A percentile compares a stretch with the other conserved stretches of the same genome.
Conservation (phyloP, 2,888 invertebrate genomes). For the Philaethria dido region DNA sequence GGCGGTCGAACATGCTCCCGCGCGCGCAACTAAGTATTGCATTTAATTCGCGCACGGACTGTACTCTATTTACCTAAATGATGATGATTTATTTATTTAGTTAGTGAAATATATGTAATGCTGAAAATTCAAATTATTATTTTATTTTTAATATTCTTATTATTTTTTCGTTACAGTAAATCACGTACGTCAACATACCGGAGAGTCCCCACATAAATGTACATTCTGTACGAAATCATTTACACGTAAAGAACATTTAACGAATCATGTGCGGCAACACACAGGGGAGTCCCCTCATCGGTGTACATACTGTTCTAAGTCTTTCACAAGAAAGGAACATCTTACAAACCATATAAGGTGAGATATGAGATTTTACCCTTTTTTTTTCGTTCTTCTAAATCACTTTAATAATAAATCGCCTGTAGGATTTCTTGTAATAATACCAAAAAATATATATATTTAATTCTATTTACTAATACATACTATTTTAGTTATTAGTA, state of each 20-base stretch:
- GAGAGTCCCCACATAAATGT: slow-evolving; percentile 91
- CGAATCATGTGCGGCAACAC: slow-evolving; percentile 93
- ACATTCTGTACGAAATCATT: slow-evolving; percentile 91
- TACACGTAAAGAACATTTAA: slow-evolving; percentile 91
- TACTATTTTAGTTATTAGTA: not conserved
- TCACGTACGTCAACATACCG: slow-evolving; percentile 89
- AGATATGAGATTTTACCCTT: slow-evolving; percentile 42
- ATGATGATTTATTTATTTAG: no score
- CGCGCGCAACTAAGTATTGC: no score
- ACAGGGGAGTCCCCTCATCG: slow-evolving; percentile 94
- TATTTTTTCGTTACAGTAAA: slow-evolving; percentile 75
- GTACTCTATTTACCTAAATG: no score
- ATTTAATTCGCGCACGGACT: no score
- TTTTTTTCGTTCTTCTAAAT: not conserved
- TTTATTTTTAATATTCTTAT: not conserved
- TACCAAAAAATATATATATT: not conserved
- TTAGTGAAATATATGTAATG: no score
- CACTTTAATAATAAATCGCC: not conserved
- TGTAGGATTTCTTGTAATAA: not conserved
- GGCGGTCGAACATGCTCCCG: no score
- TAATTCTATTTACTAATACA: not conserved
- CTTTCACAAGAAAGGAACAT: slow-evolving; percentile 94
- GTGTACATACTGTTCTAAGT: slow-evolving; percentile 93
- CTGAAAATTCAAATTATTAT: not conserved
- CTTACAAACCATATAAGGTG: slow-evolving; percentile 92